A percentile compares a stretch with the other conserved stretches of the same genome.
Conservation (phyloP, 2,888 invertebrate species). For the Drosophila vallismaia region DNA sequence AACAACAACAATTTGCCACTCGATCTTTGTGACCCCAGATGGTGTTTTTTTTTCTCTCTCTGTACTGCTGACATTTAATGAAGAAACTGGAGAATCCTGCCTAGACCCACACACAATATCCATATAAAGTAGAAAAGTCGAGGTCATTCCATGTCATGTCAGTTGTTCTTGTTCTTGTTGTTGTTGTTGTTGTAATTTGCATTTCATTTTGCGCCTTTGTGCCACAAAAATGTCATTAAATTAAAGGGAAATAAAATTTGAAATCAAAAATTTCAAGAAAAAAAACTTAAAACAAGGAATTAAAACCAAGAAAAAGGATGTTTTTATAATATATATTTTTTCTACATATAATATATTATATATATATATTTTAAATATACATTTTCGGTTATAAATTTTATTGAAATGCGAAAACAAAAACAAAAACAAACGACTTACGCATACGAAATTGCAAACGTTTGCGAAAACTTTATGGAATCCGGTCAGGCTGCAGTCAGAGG, state of each 20-base stretch:
- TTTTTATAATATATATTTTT: neutral
- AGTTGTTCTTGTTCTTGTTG: constrained; percentile 11
- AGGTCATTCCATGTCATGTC: constrained; percentile 64
- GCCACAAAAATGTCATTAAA: constrained; percentile 69
- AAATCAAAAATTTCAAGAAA: neutral
- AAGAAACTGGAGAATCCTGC: constrained; percentile 49
- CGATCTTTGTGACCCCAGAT: constrained; percentile 9
- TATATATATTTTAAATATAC: constrained; percentile 15
- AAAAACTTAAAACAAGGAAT: neutral
- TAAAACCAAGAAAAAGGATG: too few species aligned
- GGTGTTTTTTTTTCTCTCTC: constrained; percentile 10
- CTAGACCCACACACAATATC: constrained; percentile 4
- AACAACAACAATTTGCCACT: constrained; percentile 17
- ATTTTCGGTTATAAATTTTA: neutral
- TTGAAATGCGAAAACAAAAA: neutral
- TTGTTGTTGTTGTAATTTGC: constrained; percentile 65
- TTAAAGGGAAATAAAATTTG: constrained; percentile 55
- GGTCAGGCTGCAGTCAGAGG: neutral
- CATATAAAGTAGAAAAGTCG: constrained; percentile 39
- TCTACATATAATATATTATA: constrained; percentile 16
- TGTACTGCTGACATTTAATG: constrained; percentile 59
- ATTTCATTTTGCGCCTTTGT: constrained; percentile 71
- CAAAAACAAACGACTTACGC: constrained; percentile 25
- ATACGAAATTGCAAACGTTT: constrained; percentile 26
- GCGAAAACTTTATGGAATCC: constrained; percentile 28